Conservation (phyloP, 2,797 vertebrate genomes). For the Pyrrhura leucotis region DNA sequence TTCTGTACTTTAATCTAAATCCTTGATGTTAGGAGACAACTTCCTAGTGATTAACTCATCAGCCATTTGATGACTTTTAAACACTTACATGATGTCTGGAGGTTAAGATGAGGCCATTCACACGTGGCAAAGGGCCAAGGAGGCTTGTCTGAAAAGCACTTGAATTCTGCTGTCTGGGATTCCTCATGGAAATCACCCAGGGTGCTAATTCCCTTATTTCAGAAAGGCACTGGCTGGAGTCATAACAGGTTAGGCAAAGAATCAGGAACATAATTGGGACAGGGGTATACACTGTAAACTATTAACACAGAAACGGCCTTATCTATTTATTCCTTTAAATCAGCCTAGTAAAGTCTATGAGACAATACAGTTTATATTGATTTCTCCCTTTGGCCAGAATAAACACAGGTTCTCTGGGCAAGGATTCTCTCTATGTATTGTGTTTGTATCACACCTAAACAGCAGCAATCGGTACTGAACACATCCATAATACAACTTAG, state of each 20-base stretch:
- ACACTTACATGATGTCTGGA: not conserved
- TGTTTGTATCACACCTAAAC: not conserved
- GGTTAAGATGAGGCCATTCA: not conserved
- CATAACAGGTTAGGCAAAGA: not conserved
- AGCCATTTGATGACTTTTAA: not conserved
- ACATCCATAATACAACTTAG: not conserved
- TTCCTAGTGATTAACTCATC: not conserved
- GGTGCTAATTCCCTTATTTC: not conserved
- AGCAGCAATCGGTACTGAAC: not conserved
- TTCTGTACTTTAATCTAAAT: not conserved
- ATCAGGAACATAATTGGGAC: not conserved
- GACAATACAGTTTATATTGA: not conserved
- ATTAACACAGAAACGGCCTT: not conserved
- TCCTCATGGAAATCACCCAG: not conserved
- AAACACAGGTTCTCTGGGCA: not conserved
- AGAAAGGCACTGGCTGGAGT: not conserved
- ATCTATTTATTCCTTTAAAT: not conserved
- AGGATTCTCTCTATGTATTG: not conserved
- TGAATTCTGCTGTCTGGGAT: not conserved
- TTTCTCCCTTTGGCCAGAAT: not conserved
- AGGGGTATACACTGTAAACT: not conserved
- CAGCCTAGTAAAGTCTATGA: not conserved
- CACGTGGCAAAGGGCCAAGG: not conserved
- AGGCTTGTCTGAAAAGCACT: slow-evolving; percentile 14
- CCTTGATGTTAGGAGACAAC: not conserved